Evolutionary conservation across 2,113 vertebrate genomes (phyloP).

Genomic region (Thunnus thynnus): DNA sequence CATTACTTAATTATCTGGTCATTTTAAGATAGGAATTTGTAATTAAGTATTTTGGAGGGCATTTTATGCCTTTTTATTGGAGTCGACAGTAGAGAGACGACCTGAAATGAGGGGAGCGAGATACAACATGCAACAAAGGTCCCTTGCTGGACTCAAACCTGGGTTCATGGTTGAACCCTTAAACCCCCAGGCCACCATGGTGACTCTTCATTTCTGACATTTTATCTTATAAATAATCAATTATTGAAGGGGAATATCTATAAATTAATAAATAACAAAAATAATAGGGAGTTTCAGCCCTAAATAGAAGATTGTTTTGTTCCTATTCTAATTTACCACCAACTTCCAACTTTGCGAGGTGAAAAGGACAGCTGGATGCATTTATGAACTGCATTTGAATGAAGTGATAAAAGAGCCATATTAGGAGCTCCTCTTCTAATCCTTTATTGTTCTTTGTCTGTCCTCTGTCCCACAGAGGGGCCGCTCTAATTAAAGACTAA

Average conservation of each 20-base stretch:
- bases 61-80: not conserved
- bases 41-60: not conserved
- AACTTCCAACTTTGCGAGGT: constrained; percentile 31
- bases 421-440: constrained; percentile 78
- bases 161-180: not conserved
- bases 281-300: not conserved
- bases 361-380: constrained; percentile 52
- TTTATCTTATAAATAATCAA: not conserved
- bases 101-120: not conserved
- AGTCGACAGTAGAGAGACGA: not conserved
- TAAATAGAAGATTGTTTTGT: not conserved
- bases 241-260: not conserved
- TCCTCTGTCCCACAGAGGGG: constrained; percentile 75
- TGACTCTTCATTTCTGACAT: not conserved
- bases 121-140: not conserved
- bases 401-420: constrained; percentile 76
- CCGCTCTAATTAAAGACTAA: constrained; percentile 84
- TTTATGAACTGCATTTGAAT: constrained; percentile 75
- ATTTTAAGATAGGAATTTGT: not conserved
- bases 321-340: constrained; percentile 17
- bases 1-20: too few species aligned
- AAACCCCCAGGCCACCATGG: not conserved
- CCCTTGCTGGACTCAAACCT: not conserved
- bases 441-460: constrained; percentile 79
- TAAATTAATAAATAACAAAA: not conserved